Conservation (phyloP, 2,797 vertebrate species). For the Hylomyscus alleni region DNA sequence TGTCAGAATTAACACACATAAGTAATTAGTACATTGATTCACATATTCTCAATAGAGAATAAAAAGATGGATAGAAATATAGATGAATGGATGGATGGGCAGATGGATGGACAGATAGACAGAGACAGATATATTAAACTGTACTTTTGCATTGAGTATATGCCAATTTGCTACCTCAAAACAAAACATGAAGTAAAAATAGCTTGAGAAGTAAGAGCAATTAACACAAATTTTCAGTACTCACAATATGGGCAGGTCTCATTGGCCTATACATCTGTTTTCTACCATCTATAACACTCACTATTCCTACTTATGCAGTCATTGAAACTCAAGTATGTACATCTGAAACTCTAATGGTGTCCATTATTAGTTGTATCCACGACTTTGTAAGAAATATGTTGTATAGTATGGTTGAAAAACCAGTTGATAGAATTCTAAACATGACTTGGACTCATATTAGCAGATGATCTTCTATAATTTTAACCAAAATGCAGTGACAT, state of each 20-base stretch:
- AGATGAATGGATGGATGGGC: background rate
- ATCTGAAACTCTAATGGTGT: background rate
- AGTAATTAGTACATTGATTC: background rate
- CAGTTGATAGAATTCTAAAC: background rate
- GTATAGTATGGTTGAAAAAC: background rate
- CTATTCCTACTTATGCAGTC: background rate
- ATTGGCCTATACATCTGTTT: background rate
- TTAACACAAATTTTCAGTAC: background rate
- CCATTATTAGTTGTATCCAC: background rate
- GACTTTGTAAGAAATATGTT: background rate
- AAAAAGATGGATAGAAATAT: background rate
- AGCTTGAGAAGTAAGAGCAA: background rate
- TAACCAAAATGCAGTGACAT: conserved; percentile 73
- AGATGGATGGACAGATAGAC: background rate
- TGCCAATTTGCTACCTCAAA: background rate
- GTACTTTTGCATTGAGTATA: background rate
- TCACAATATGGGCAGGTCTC: background rate
- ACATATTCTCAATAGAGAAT: background rate
- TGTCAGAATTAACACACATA: background rate
- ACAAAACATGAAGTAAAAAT: conserved; percentile 25
- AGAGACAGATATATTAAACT: background rate
- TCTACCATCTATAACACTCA: background rate
- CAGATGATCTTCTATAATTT: conserved; percentile 52
- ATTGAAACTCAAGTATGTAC: background rate
- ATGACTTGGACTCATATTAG: conserved; percentile 5